A percentile compares a stretch with the other conserved stretches of the same genome.
Evolutionary conservation across 1,140 invertebrate species (phyloP).

Genomic region (Holcopasites calliopsidis): DNA sequence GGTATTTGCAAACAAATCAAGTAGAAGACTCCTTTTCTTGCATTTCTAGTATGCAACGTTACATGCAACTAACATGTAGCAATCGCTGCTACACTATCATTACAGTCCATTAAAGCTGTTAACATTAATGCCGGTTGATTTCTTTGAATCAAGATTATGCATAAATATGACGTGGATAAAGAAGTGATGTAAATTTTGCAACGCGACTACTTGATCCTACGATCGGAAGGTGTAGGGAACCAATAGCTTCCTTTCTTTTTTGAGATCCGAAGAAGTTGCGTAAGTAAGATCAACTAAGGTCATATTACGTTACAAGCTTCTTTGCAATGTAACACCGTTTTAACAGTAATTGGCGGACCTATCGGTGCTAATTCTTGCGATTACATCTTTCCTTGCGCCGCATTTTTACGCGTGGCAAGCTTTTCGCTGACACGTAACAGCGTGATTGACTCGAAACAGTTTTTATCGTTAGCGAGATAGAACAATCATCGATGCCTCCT

Average conservation of each 20-base stretch:
- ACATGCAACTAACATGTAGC: too few relatives aligned
- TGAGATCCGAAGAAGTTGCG: slow-evolving; percentile 7
- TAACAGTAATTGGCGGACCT: slow-evolving; percentile 41
- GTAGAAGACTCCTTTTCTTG: too few relatives aligned
- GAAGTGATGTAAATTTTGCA: not conserved
- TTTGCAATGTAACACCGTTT: slow-evolving; percentile 39
- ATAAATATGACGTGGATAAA: not conserved
- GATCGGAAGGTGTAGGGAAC: not conserved
- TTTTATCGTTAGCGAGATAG: slow-evolving; percentile 1
- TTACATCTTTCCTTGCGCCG: slow-evolving; percentile 30
- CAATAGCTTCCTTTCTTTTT: not conserved
- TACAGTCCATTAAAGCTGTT: too few relatives aligned
- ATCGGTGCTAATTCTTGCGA: slow-evolving; percentile 20
- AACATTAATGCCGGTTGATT: too few relatives aligned
- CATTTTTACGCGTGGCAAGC: slow-evolving; percentile 48
- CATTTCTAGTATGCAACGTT: too few relatives aligned
- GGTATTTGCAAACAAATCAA: too few relatives aligned
- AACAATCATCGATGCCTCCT: too few relatives aligned
- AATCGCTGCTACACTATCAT: too few relatives aligned
- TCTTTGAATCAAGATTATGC: too few relatives aligned
- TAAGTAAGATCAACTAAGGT: slow-evolving; percentile 27
- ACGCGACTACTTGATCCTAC: not conserved
- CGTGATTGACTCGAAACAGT: slow-evolving; percentile 52
- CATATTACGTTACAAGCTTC: slow-evolving; percentile 39
- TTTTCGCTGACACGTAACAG: slow-evolving; percentile 40